Conservation (phyloP, 2,797 vertebrate species). For the Loris lydekkerianus region DNA sequence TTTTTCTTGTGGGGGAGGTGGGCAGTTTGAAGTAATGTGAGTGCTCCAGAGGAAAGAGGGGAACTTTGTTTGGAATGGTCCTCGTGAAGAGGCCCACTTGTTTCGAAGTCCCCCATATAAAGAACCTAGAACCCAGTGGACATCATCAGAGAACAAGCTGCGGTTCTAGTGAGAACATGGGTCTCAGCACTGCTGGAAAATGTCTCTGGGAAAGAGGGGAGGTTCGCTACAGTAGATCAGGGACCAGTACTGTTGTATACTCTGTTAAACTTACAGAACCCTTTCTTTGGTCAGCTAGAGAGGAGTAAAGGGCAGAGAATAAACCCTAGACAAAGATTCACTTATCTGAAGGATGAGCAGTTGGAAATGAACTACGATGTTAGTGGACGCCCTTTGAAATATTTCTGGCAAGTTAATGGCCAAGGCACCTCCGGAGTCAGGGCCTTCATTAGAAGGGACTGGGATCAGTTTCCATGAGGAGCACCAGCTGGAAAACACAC, state of each 20-base stretch:
- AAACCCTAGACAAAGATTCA: not conserved
- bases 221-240: not conserved
- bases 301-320: constrained; percentile 14
- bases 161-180: not conserved
- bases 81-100: not conserved
- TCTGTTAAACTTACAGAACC: constrained; percentile 10
- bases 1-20: not conserved
- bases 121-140: not conserved
- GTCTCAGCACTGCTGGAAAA: not conserved
- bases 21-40: not conserved
- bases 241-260: not conserved
- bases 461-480: not conserved
- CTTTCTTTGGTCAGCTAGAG: constrained; percentile 7
- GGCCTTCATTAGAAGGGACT: not conserved
- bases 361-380: constrained; percentile 8
- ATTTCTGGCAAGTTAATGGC: constrained; percentile 2
- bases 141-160: not conserved
- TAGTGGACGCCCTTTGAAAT: constrained; percentile 31
- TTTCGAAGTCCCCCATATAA: not conserved
- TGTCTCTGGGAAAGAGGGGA: not conserved
- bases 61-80: not conserved
- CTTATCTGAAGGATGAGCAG: not conserved
- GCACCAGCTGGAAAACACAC: not conserved
- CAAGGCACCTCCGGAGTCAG: not conserved
- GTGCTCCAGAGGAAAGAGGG: not conserved